Base-by-base conservation (phyloP, 2,797 vertebrate genomes). In the Hozukius guyotensis region DNA sequence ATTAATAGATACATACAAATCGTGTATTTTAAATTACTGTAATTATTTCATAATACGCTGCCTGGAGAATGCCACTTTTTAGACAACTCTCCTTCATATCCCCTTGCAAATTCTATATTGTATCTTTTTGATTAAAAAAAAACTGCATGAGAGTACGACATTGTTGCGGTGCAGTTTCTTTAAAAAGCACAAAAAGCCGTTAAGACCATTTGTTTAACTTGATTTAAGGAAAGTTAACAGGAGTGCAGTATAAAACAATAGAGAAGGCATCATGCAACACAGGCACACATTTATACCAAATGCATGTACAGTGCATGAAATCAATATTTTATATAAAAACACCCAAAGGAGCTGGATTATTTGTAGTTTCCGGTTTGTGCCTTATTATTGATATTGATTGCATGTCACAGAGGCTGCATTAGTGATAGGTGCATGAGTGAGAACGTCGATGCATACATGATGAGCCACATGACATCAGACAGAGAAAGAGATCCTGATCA, bases 401-500 rank as follows among this genome's bases (percentile, higher is more conserved):
- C 73, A 73, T 78, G 55, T 75, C 75, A 81, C 32, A 82, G 34
- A 78, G 46, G 55, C 73, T 71, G 60, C 63, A 22, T 18, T 27
- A 70, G 24, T 59, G 74, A 76, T 49, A 69, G 59, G 53, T 68
- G 64, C 57, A 20, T 16, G 29, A 68, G 18, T 25, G 68, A 71
- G 34, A 72, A 63, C 68, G 70, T 66, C 67, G 34, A 49, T 80
- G 74, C 72, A 68, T 72, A 20, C 24, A 12, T 34, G 72, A 85
- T 80, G 52, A 80, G 55, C 18, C 60, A 74, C 34, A 85, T 73
- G 77, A 68, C 72, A 80, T 55, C 65, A 77, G 72, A 67, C 27
- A 64, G 42, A 81, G 56, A 80, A 80, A 79, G 64, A 67, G 61
- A 80, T 76, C 61, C 34, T n/a, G 22, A 83, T 88, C 59, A 91